A percentile compares a stretch with the other conserved stretches of the same genome.
Conservation (phyloP, 2,888 invertebrate species). For the Drosophila hamatofila region DNA sequence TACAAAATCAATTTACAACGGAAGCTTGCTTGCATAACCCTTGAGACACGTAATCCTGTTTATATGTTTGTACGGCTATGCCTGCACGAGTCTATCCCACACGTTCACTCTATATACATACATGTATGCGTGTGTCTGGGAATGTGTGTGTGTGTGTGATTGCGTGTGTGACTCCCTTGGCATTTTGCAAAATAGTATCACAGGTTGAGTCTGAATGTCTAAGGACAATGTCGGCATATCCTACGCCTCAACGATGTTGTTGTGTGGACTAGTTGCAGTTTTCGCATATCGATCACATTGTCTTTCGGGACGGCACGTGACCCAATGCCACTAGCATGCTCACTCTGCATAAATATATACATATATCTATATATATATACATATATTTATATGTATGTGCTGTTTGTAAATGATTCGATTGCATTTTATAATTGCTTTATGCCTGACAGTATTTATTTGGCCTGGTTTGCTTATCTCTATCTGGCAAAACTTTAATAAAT, state of each 20-base stretch:
- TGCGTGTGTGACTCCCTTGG: constrained; percentile 50
- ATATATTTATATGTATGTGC: constrained; percentile 18
- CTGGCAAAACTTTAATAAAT: constrained; percentile 59
- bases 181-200: constrained; percentile 65
- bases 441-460: constrained; percentile 62
- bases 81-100: constrained; percentile 17
- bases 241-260: constrained; percentile 36
- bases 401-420: constrained; percentile 61
- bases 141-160: constrained; percentile 4
- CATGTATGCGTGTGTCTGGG: constrained; percentile 1
- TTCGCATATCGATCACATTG: constrained; percentile 73
- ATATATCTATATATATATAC: neutral
- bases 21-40: constrained; percentile 77
- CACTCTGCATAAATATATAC: neutral
- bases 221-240: constrained; percentile 70
- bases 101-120: neutral
- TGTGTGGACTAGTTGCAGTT: constrained; percentile 56
- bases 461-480: constrained; percentile 56
- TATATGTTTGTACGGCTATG: constrained; percentile 48
- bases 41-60: constrained; percentile 73
- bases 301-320: constrained; percentile 61
- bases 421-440: constrained; percentile 65
- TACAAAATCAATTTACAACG: constrained; percentile 76
- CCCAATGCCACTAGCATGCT: constrained; percentile 29
- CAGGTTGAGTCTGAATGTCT: constrained; percentile 63